Conservation (phyloP, 2,888 invertebrate species). For the Melanargia galathea region DNA sequence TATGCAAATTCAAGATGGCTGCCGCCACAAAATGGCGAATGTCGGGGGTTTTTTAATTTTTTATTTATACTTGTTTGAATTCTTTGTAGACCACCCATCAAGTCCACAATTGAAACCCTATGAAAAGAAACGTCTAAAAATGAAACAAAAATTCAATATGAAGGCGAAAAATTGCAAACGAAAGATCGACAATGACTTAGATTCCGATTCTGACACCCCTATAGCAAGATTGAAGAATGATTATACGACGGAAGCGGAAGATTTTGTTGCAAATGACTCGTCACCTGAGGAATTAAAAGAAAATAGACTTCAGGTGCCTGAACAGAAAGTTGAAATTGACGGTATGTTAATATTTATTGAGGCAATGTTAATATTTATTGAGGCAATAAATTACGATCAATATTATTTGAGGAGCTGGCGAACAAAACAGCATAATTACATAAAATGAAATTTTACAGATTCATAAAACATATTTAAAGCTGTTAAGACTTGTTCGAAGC, state of each 20-base stretch:
- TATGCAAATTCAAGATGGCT: too few relatives aligned
- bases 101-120: slow-evolving; percentile 8
- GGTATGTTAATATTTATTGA: slow-evolving; percentile 1
- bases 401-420: too few relatives aligned
- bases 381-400: too few relatives aligned
- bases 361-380: neutral
- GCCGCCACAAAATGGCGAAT: too few relatives aligned
- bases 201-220: slow-evolving; percentile 55
- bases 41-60: too few relatives aligned
- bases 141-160: slow-evolving; percentile 34
- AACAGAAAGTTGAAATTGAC: slow-evolving; percentile 10
- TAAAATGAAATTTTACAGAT: too few relatives aligned
- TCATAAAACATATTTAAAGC: too few relatives aligned
- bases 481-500: too few relatives aligned
- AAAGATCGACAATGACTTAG: slow-evolving; percentile 36
- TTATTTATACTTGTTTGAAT: too few relatives aligned
- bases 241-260: neutral
- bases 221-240: slow-evolving; percentile 44
- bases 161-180: slow-evolving; percentile 27
- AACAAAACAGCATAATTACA: too few relatives aligned
- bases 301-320: slow-evolving; percentile 23
- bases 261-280: neutral
- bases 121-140: neutral
- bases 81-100: slow-evolving; percentile 11
- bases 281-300: slow-evolving; percentile 34